Evolutionary conservation across 1,140 invertebrate genomes (phyloP).

Genomic region (Gonioctena quinquepunctata): DNA sequence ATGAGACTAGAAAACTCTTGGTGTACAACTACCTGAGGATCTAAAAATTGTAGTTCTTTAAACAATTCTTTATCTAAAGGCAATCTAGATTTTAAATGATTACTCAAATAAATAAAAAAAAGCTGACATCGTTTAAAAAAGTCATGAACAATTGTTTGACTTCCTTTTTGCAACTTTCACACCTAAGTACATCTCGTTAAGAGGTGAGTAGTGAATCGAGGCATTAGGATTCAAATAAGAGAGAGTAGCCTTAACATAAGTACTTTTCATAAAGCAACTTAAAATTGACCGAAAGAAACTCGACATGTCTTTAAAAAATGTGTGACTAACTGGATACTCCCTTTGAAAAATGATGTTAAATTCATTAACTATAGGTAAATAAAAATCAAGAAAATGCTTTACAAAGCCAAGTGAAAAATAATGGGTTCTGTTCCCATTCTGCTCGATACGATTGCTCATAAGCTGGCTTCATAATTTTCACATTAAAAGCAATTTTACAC

Average conservation of each 20-base stretch:
- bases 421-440: no score
- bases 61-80: not conserved
- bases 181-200: not conserved
- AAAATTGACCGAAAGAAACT: not conserved
- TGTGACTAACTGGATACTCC: not conserved
- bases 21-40: constrained; percentile 6
- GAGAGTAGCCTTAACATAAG: not conserved
- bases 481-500: no score
- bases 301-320: not conserved
- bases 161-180: not conserved
- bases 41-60: constrained; percentile 17
- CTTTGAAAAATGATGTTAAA: not conserved
- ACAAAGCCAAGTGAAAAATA: no score
- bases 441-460: no score
- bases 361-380: not conserved
- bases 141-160: no score
- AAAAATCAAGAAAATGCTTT: not conserved
- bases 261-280: not conserved
- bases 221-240: not conserved
- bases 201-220: not conserved
- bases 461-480: no score
- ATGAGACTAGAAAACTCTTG: not conserved
- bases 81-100: not conserved
- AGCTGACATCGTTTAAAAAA: no score
- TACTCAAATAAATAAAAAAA: constrained; percentile 1